Base-by-base conservation (phyloP, 2,888 invertebrate genomes). In the Morpho deidamia region DNA sequence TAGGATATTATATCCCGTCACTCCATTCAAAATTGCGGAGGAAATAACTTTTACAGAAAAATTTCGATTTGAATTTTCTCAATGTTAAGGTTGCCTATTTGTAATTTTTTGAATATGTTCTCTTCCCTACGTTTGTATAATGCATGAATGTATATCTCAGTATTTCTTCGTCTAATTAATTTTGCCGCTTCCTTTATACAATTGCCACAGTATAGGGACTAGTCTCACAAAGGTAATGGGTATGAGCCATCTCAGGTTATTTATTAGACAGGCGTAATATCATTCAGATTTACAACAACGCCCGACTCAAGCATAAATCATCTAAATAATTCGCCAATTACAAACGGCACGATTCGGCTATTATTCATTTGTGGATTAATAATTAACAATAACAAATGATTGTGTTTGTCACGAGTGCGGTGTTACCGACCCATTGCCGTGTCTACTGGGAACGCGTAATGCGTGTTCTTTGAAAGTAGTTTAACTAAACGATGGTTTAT, bases 311-410 rank as follows among this genome's bases (percentile, higher is more conserved):
- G 60, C 69, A 81, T 84, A 80, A 83, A 84, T 85, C 83, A 85
- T 80, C 72, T 74, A 75, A 82, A 83, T 83, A 81, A 84, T 84
- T 84, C 67, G 74, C 76, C 77, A 72, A 78, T 83, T 81, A 82
- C 72, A 67, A 74, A 74, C 68, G 77, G 76, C 78, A 74, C 76
- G 74, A 70, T 70, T 73, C 68, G 66, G 72, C 83, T 73, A 83
- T 85, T 81, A 82, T 65, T 86, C 84, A 84, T 75, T 68, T 68
- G 70, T 50, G 81, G 83, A 84, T 84, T 85, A 81, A 77, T 81
- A 74, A 81, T 84, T 83, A 85, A 84, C 81, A 78, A 77, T 82
- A 83, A 84, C 78, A 83, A 85, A 83, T 82, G 77, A 78, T 78
- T 70, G 72, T 69, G 74, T 69, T 72, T 71, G 79, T 70, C 74